phyloP scores from a whole-genome alignment of 2,113 vertebrate species.

The Petroica traversi region DNA sequence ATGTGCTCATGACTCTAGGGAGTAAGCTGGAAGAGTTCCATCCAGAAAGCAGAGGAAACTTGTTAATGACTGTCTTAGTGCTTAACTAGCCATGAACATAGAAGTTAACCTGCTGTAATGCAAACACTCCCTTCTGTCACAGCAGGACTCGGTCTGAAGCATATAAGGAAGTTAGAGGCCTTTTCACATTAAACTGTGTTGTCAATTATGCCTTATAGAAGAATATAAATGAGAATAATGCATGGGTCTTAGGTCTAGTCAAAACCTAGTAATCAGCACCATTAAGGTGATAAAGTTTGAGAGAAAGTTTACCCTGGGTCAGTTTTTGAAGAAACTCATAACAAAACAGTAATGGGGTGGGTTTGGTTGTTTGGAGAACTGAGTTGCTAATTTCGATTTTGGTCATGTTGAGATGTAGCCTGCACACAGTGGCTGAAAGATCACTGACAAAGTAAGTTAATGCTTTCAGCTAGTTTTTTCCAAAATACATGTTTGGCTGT shows the following conservation, averaged over 20 bases:
- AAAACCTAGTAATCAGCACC: not conserved
- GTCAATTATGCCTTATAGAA: not conserved
- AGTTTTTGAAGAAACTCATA: not conserved
- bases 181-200: not conserved
- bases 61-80: slow-evolving; percentile 10
- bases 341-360: not conserved
- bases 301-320: not conserved
- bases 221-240: not conserved
- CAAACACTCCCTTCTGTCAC: not conserved
- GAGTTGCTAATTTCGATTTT: not conserved
- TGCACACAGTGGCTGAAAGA: not conserved
- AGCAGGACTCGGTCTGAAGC: not conserved
- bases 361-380: not conserved
- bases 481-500: not conserved
- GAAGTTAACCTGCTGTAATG: not conserved
- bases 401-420: not conserved
- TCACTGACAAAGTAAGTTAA: not conserved
- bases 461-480: not conserved
- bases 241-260: not conserved
- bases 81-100: slow-evolving; percentile 1
- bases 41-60: not conserved
- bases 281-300: not conserved
- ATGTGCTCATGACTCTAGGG: not conserved
- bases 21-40: not conserved
- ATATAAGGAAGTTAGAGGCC: not conserved